These are phyloP conservation scores for Vombatus ursinus DNA, from an alignment of 2,113 vertebrate species.

Conservation along the genomic window DNA sequence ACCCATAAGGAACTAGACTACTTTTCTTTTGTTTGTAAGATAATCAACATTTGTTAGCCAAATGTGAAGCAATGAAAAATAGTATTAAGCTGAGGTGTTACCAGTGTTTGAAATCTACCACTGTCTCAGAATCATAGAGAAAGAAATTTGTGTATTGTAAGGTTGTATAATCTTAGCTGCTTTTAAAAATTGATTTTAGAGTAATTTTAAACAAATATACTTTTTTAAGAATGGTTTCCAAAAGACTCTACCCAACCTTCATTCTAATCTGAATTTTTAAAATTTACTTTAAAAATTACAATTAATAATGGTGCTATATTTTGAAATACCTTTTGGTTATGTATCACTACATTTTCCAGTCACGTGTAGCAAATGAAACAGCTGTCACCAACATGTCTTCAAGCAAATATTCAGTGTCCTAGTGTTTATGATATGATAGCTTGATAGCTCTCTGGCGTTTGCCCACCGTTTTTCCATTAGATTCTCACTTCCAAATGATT, in stretches of 20 bases:
- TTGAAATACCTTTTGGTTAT: not conserved
- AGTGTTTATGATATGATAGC: not conserved
- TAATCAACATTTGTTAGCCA: not conserved
- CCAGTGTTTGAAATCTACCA: not conserved
- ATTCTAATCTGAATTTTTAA: not conserved
- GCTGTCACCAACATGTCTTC: not conserved
- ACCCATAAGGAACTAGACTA: not conserved
- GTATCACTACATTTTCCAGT: not conserved
- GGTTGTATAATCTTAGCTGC: not conserved
- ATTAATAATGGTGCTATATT: fast-evolving
- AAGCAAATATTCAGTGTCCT: not conserved
- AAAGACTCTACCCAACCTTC: not conserved
- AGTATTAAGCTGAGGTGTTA: not conserved
- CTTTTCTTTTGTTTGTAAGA: not conserved
- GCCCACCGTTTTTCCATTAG: not conserved
- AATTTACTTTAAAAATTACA: not conserved
- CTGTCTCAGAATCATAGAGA: not conserved
- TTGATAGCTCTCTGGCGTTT: not conserved
- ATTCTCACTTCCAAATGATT: not conserved
- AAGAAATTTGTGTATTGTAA: not conserved
- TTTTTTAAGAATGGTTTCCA: not conserved
- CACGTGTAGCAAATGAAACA: not conserved
- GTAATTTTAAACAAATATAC: not conserved
- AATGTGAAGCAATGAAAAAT: not conserved
- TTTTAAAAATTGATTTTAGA: not conserved